These are phyloP conservation scores for Laupala kohalensis DNA, from an alignment of 1,140 invertebrate species.

Conservation along the genomic window DNA sequence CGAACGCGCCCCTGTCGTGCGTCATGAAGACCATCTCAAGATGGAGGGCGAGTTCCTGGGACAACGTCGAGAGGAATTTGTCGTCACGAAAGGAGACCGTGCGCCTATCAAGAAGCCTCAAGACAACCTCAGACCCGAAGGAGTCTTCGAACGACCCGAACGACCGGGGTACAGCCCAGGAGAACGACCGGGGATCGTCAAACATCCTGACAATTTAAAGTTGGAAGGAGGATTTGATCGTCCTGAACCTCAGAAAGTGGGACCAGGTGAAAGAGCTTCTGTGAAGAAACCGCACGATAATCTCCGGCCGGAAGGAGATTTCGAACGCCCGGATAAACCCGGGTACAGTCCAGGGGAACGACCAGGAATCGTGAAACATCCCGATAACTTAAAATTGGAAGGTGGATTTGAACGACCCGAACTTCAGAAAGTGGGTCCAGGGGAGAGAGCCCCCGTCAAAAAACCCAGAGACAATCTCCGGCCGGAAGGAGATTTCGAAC, in stretches of 20 bases:
- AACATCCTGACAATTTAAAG: conserved; percentile 35
- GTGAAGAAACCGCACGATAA: conserved; percentile 43
- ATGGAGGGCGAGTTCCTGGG: conserved; percentile 33
- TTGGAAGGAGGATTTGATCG: conserved; percentile 31
- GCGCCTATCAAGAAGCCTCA: conserved; percentile 31
- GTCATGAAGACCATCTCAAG: conserved; percentile 32
- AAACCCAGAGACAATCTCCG: conserved; percentile 28
- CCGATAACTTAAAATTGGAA: conserved; percentile 39
- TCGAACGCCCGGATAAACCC: conserved; percentile 32
- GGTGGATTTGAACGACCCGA: conserved; percentile 20
- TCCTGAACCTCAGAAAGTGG: not conserved
- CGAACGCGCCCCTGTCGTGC: conserved; percentile 22
- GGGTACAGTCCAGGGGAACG: conserved; percentile 27
- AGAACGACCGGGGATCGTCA: conserved; percentile 17
- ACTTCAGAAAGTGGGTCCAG: conserved; percentile 29
- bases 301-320: conserved; percentile 39
- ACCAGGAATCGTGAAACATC: conserved; percentile 18
- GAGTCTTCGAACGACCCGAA: conserved; percentile 26
- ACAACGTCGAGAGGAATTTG: conserved; percentile 21
- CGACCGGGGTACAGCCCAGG: conserved; percentile 16
- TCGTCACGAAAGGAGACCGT: conserved; percentile 24
- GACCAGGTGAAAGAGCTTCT: conserved; percentile 17
- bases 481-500: conserved; percentile 36
- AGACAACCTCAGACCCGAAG: conserved; percentile 45
- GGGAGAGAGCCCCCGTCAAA: conserved; percentile 24